These are phyloP conservation scores for Hypsibius dujardini DNA, from an alignment of 1,140 invertebrate genomes.

Conservation along the genomic window DNA sequence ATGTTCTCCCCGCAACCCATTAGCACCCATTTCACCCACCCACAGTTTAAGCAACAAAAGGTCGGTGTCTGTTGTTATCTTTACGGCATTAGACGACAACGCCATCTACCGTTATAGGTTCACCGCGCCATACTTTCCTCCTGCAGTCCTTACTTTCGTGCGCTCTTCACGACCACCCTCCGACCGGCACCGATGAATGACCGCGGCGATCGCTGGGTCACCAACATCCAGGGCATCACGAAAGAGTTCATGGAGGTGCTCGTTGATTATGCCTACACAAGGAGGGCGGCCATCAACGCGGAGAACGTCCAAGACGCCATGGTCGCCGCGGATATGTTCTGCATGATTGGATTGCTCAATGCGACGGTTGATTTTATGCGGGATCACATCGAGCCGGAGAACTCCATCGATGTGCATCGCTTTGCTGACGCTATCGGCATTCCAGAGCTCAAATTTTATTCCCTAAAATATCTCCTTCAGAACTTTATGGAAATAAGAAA, in stretches of 20 bases:
- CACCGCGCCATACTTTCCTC: constrained; percentile 67
- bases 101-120: constrained; percentile 44
- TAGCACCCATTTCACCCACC: not conserved
- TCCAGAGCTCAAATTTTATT: constrained; percentile 41
- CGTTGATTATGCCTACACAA: constrained; percentile 61
- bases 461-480: constrained; percentile 18
- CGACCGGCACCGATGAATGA: constrained; percentile 28
- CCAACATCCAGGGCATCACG: constrained; percentile 53
- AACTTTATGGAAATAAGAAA: constrained; percentile 16
- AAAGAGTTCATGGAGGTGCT: constrained; percentile 52
- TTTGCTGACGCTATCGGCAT: constrained; percentile 59
- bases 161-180: constrained; percentile 61
- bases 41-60: not conserved
- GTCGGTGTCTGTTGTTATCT: not conserved
- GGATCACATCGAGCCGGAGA: constrained; percentile 45
- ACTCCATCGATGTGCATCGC: constrained; percentile 59
- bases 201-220: constrained; percentile 43
- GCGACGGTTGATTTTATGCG: constrained; percentile 54
- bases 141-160: constrained; percentile 64
- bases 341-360: constrained; percentile 53
- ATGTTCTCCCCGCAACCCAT: no score
- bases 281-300: constrained; percentile 48
- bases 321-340: constrained; percentile 49
- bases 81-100: not conserved
- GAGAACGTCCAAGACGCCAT: constrained; percentile 58